These are phyloP conservation scores for Bucorvus abyssinicus DNA, from an alignment of 2,797 vertebrate species.

Conservation along the genomic window DNA sequence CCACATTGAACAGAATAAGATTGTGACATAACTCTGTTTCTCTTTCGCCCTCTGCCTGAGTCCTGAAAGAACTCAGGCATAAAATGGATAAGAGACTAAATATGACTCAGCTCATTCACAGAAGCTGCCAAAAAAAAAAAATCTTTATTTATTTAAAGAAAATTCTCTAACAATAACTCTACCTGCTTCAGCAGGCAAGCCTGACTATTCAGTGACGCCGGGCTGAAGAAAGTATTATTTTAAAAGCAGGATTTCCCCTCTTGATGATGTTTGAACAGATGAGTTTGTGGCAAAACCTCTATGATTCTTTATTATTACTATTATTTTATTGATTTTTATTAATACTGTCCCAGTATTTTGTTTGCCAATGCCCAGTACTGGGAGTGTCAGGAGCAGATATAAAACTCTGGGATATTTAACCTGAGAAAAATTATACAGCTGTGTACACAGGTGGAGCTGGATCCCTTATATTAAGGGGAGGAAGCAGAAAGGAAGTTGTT, in stretches of 20 bases:
- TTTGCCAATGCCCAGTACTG: neutral
- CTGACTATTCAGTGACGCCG: neutral
- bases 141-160: constrained; percentile 66
- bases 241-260: constrained; percentile 51
- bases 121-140: neutral
- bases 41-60: neutral
- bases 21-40: neutral
- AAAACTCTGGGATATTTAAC: neutral
- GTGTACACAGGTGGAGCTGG: neutral
- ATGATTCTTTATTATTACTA: neutral
- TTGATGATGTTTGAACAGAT: constrained; percentile 73
- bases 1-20: constrained; percentile 9
- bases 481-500: neutral
- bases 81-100: neutral
- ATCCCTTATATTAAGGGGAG: neutral
- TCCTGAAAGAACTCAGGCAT: constrained; percentile 34
- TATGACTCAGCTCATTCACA: constrained; percentile 29
- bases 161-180: constrained; percentile 54
- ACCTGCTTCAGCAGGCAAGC: constrained; percentile 69
- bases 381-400: neutral
- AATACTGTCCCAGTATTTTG: neutral
- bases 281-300: neutral
- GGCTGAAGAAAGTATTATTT: constrained; percentile 16
- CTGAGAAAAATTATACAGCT: neutral
- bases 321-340: neutral